Conservation (phyloP, 2,797 vertebrate species). For the Poecile montanus region DNA sequence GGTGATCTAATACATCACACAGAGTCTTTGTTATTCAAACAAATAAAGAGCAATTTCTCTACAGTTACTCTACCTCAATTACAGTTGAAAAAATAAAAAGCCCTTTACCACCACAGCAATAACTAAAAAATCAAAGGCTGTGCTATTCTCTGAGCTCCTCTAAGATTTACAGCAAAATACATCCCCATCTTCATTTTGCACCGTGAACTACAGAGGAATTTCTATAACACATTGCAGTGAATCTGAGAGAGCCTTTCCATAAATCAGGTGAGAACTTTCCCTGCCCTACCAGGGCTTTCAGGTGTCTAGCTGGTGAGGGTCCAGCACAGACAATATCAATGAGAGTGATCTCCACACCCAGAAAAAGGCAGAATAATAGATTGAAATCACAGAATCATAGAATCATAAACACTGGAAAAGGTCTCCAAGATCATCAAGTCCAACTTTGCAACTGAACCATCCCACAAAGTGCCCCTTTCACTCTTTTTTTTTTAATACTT, state of each 20-base stretch:
- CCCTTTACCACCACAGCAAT: background rate
- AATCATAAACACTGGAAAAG: background rate
- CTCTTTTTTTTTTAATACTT: fast-evolving
- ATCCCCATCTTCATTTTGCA: background rate
- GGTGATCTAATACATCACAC: background rate
- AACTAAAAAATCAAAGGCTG: slow-evolving; percentile 10
- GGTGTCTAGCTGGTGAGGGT: fast-evolving
- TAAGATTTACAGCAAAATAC: slow-evolving; percentile 29
- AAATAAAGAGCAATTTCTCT: slow-evolving; percentile 33
- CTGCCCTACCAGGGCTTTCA: background rate
- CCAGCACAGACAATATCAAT: fast-evolving
- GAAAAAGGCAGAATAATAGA: background rate
- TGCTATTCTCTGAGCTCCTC: background rate
- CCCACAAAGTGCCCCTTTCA: fast-evolving
- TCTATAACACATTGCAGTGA: background rate
- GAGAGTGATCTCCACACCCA: background rate
- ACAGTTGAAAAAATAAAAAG: background rate
- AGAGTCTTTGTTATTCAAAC: slow-evolving; percentile 18
- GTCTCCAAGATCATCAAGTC: background rate
- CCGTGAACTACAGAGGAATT: background rate
- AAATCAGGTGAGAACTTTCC: background rate
- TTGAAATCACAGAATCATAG: background rate
- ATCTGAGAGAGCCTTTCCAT: background rate
- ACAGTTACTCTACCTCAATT: background rate
- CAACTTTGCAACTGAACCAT: background rate